These are phyloP conservation scores for Lindbergichthys nudifrons DNA, from an alignment of 2,797 vertebrate species.

Conservation along the genomic window DNA sequence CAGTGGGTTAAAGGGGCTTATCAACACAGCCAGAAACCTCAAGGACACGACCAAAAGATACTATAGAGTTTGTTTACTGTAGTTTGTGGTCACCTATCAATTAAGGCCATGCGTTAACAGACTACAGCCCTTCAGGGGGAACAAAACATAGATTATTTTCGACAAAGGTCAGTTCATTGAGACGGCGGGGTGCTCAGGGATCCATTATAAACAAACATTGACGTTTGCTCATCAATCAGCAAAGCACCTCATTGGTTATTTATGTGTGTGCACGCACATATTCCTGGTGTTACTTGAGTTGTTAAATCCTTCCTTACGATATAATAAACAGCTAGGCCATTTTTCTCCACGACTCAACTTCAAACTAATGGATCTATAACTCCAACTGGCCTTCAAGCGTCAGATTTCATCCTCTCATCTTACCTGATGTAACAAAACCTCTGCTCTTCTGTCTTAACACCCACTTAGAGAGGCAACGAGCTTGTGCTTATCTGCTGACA, in stretches of 20 bases:
- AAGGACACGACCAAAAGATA: not conserved
- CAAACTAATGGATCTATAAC: slow-evolving; percentile 10
- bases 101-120: not conserved
- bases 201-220: not conserved
- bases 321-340: not conserved
- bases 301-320: not conserved
- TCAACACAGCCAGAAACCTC: too few relatives aligned
- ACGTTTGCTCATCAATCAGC: not conserved
- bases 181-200: not conserved
- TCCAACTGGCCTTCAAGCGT: not conserved
- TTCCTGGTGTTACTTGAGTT: not conserved
- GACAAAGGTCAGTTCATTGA: not conserved
- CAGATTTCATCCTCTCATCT: slow-evolving; percentile 17
- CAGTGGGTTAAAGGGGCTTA: too few relatives aligned
- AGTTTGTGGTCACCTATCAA: not conserved
- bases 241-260: not conserved
- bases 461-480: not conserved
- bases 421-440: not conserved
- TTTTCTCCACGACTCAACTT: not conserved
- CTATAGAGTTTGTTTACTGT: not conserved
- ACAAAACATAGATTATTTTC: not conserved
- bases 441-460: not conserved
- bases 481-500: not conserved
- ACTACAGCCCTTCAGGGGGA: not conserved
- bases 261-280: not conserved